phyloP scores from a whole-genome alignment of 1,140 invertebrate species.

The Orchestia grillus region DNA sequence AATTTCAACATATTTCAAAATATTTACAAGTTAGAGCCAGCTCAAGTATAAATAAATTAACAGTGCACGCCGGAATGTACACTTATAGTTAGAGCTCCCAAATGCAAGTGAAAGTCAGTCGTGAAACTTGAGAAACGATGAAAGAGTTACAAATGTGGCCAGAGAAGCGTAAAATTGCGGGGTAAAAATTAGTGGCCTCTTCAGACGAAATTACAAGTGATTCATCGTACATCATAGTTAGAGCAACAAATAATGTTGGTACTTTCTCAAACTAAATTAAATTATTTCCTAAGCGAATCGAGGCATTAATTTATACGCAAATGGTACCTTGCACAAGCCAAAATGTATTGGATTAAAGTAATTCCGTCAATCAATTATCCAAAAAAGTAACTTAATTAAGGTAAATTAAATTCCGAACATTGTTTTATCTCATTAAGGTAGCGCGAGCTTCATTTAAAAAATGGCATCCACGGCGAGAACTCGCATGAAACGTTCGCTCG shows the following conservation, averaged over 20 bases:
- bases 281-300: neutral
- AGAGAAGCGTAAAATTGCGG: neutral
- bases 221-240: too few species aligned
- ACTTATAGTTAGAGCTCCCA: neutral
- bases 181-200: neutral
- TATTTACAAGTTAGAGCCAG: neutral
- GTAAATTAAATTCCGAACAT: neutral
- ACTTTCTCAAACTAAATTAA: neutral
- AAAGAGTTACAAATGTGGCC: neutral
- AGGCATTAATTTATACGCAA: neutral
- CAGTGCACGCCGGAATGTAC: neutral
- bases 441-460: neutral
- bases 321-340: neutral
- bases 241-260: neutral
- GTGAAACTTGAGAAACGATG: neutral
- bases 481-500: too few species aligned
- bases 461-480: too few species aligned
- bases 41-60: neutral
- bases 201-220: too few species aligned
- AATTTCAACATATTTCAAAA: neutral
- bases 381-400: neutral
- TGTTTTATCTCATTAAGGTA: neutral
- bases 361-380: neutral
- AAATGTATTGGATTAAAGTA: neutral
- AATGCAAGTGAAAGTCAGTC: neutral